Evolutionary conservation across 2,888 invertebrate genomes (phyloP).

Genomic region (Ennomos fuscantarius): DNA sequence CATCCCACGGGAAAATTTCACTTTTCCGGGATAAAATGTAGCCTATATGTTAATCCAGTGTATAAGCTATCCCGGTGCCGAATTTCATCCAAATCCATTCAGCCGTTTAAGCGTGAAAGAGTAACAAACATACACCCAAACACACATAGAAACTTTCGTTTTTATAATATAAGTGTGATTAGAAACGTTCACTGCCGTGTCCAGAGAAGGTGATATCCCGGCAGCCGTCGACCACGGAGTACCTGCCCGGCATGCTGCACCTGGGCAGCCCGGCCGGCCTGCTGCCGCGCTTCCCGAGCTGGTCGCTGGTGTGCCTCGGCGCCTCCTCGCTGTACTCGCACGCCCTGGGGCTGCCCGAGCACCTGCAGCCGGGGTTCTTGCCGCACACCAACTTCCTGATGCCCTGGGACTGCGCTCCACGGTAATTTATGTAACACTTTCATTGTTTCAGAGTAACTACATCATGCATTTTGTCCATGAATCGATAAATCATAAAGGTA

Average conservation of each 20-base stretch:
- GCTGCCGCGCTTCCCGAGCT: conserved; percentile 94
- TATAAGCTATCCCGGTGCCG: too few species aligned
- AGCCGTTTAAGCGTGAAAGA: too few species aligned
- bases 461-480: too few species aligned
- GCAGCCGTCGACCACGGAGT: conserved; percentile 94
- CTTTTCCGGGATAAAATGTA: too few species aligned
- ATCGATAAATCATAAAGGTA: too few species aligned
- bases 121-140: too few species aligned
- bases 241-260: conserved; percentile 96
- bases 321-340: conserved; percentile 96
- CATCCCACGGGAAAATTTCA: too few species aligned
- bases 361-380: conserved; percentile 94
- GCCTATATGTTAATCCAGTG: too few species aligned
- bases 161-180: too few species aligned
- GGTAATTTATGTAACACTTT: conserved; percentile 46
- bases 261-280: conserved; percentile 89
- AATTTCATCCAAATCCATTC: too few species aligned
- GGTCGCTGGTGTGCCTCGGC: conserved; percentile 96
- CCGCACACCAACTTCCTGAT: conserved; percentile 95
- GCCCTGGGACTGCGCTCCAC: conserved; percentile 92
- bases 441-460: too few species aligned
- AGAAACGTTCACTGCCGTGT: conserved; percentile 8
- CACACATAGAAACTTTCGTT: too few species aligned
- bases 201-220: conserved; percentile 86
- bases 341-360: conserved; percentile 92